Base-by-base conservation (phyloP, 2,888 invertebrate species). In the Boloria euphrosyne region DNA sequence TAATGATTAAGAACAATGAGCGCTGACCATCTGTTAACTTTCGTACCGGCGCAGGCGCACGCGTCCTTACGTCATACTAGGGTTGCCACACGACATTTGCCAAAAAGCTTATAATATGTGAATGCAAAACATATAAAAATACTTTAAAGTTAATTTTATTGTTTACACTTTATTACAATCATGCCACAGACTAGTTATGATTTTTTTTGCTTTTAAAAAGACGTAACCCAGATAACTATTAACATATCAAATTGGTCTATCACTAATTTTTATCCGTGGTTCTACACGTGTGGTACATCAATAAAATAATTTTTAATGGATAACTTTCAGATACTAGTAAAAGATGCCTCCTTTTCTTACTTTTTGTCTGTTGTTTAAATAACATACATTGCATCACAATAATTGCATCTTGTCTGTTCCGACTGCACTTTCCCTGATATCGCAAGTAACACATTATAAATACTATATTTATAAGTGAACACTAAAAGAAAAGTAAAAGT, bases 31-130 rank as follows among this genome's bases (percentile, higher is more conserved):
- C 65, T 61, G 47, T 65, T 57, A 51, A 47, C 61, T 65, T 61
- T 60, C 70, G 69, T 68, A 63, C 69, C 63, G 71, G 72, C 73
- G 73, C 73, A 73, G 63, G 69, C 68, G 66, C 73, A 69, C 70
- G 70, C 68, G 50, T 62, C 16, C 46, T 75, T 76, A 66, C 71
- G 65, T 74, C 73, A 74, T 50, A 46, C 46, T 70, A 61, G 65
- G 65, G 66, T 72, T 51, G 69, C 75, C 73, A 73, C 44, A 47
- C 18, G 27, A n/a, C 22, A 49, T 16, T 27, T 16, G 3, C 14
- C 4, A 31, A 53, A 4, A 53, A 27, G 3, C n/a, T 27, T 31
- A n/a, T 49, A 49, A 16, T 49, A 16, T 17, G 31, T 31, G 31
- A 31, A 31, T 6, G 31, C 7, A 6, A 31, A 31, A 31, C 10